These are phyloP conservation scores for Metacarcinus magister DNA, from an alignment of 2,888 invertebrate species.

Conservation along the genomic window DNA sequence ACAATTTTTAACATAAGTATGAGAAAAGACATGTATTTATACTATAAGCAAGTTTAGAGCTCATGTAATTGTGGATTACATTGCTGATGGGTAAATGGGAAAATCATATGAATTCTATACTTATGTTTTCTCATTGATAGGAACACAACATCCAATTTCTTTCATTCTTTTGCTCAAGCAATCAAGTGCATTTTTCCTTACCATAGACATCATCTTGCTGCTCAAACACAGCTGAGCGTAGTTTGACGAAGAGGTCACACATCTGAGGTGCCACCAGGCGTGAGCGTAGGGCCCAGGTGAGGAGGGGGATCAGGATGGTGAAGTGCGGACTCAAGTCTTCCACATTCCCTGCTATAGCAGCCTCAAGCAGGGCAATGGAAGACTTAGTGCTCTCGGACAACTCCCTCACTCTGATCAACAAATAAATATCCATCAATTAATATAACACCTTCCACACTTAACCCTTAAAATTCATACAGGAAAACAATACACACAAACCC, in stretches of 20 bases:
- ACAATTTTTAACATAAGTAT: not conserved
- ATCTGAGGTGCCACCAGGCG: constrained; percentile 68
- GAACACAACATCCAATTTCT: not conserved
- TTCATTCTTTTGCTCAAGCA: not conserved
- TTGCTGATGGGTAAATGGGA: too few relatives aligned
- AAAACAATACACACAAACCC: too few relatives aligned
- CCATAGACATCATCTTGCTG: constrained; percentile 77
- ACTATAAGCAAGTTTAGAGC: not conserved
- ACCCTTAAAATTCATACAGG: too few relatives aligned
- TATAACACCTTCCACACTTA: not conserved
- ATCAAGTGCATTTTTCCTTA: constrained; percentile 33
- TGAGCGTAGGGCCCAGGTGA: constrained; percentile 78
- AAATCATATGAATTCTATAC: too few relatives aligned
- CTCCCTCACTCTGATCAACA: constrained; percentile 90
- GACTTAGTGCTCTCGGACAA: constrained; percentile 88
- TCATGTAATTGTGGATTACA: not conserved
- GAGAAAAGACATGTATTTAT: not conserved
- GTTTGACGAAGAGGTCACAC: constrained; percentile 75
- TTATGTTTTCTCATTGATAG: too few relatives aligned
- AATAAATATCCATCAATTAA: not conserved
- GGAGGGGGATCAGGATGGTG: constrained; percentile 78
- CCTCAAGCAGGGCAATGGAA: constrained; percentile 75
- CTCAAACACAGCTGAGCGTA: constrained; percentile 75
- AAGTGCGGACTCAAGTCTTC: constrained; percentile 75
- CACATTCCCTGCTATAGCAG: constrained; percentile 72